Percentiles rank a stretch among this genome's conserved stretches.
Conservation (phyloP, 2,113 vertebrate genomes). For the Ciconia boyciana region DNA sequence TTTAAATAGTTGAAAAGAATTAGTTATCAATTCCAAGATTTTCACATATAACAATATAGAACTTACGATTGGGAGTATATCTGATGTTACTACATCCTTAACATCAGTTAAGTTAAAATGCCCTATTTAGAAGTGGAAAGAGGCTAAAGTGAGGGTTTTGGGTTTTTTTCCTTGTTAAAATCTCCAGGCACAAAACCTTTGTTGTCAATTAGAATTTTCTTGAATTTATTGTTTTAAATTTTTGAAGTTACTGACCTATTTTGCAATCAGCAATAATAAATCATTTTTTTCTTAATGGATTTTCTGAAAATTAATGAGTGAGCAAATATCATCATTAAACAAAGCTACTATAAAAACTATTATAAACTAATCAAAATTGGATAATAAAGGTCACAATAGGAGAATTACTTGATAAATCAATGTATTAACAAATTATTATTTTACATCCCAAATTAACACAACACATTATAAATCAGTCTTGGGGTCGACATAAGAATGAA, state of each 20-base stretch:
- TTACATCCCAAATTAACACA: background rate
- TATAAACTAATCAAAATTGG: background rate
- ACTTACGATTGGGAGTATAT: background rate
- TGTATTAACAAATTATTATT: background rate
- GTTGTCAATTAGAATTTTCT: background rate
- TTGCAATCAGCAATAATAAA: background rate
- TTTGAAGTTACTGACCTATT: background rate
- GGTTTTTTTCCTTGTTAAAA: background rate
- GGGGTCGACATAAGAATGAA: background rate
- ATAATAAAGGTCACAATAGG: background rate
- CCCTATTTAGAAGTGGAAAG: background rate
- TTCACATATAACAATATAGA: background rate
- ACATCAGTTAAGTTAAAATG: background rate
- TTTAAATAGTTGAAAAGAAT: background rate
- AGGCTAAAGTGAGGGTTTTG: background rate
- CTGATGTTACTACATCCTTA: background rate
- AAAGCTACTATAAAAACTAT: background rate
- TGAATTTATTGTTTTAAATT: background rate
- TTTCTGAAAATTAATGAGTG: background rate
- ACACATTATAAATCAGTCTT: background rate
- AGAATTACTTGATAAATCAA: background rate
- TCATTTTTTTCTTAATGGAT: background rate
- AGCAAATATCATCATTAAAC: background rate
- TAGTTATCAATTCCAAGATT: background rate
- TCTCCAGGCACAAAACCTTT: background rate